Evolutionary conservation across 2,797 vertebrate genomes (phyloP), one percentile per base, ranked within the genome.

Genomic region (Chelon labrosus): DNA sequence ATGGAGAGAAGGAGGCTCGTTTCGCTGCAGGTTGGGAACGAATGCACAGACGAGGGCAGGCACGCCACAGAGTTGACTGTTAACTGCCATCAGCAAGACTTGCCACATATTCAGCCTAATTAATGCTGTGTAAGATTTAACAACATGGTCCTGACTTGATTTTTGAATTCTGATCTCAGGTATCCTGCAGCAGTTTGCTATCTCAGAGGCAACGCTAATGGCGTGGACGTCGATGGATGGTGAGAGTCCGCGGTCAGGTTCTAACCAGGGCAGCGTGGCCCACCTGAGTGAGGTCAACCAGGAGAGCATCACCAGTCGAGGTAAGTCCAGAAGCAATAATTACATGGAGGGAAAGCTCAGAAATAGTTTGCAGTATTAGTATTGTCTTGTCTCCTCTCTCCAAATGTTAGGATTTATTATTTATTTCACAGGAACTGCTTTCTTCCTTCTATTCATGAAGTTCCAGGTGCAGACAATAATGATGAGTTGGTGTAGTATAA

Each of bases 181-280:
- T 17, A 95, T 99, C 81, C 96, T 99, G 95, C 95, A 99, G 83
- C 98, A 99, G 79, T 99, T 99, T 88, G 98, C 98, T 0, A 98
- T 99, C 89, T 99, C 98, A 0, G 95, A 99, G 89, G 98, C 98
- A 3, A 99, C 98, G 0, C 96, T 99, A 41, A 77, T 99, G 93
- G 98, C 98, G 55, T 99, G 98, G 98, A 95, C 96, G 19, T 99
- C 98, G 58, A 98, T 99, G 96, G 98, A 99, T 51, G 98, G 97
- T 10, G 98, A 99, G 84, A 98, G 98, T 73, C 92, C 97, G 66
- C 96, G 96, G 67, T 97, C 97, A 11, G 97, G 96, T 46, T 99
- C 97, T 4, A 96, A 97, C 87, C 97, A 98, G 91, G 98, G 98
- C 85, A 98, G 97, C 2, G 85, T 97, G 82, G 96, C 95, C 70